These are phyloP conservation scores for Neodiprion lecontei DNA, from an alignment of 1,140 invertebrate species.

Conservation along the genomic window DNA sequence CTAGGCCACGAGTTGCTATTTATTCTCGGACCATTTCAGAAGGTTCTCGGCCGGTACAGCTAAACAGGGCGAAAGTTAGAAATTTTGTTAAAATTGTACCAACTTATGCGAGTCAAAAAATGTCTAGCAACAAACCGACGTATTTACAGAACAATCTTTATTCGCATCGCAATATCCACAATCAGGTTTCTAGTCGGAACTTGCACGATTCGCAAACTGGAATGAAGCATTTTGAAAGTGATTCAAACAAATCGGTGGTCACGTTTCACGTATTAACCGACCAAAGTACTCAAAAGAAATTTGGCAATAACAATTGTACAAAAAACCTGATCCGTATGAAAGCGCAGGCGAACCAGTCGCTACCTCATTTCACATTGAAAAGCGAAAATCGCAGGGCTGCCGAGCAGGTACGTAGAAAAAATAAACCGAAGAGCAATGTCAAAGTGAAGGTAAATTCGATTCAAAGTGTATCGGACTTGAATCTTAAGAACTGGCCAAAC, in stretches of 20 bases:
- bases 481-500: slow-evolving; percentile 52
- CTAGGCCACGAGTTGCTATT: not conserved
- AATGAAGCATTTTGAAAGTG: not conserved
- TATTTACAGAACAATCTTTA: not conserved
- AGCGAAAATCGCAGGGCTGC: not conserved
- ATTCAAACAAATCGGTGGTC: not conserved
- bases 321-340: not conserved
- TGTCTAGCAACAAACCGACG: not conserved
- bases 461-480: slow-evolving; percentile 18
- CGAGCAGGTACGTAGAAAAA: not conserved
- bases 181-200: not conserved
- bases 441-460: slow-evolving; percentile 2
- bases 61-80: not conserved
- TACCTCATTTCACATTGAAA: not conserved
- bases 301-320: not conserved
- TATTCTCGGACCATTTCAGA: not conserved
- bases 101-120: not conserved
- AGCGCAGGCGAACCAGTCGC: not conserved
- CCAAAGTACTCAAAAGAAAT: not conserved
- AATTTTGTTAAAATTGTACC: not conserved
- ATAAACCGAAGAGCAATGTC: slow-evolving; percentile 6
- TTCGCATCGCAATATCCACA: not conserved
- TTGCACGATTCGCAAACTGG: not conserved
- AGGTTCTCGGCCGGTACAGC: no score
- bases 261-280: not conserved